Percentiles rank a stretch among this genome's conserved stretches.
Conservation (phyloP, 2,888 invertebrate species). For the Coecobrya sp. region DNA sequence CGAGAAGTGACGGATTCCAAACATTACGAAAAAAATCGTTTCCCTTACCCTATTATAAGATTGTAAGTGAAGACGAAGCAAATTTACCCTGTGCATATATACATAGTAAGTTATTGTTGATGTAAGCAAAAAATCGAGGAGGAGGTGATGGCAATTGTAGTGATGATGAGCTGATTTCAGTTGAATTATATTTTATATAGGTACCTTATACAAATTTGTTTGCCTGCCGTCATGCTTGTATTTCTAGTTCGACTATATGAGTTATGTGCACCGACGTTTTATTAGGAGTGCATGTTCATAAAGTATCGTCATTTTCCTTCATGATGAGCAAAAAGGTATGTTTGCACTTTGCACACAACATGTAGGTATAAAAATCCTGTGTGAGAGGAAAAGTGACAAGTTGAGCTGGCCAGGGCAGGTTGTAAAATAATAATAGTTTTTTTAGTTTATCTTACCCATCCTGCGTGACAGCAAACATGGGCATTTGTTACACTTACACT, state of each 20-base stretch:
- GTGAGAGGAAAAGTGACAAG: conserved; percentile 76
- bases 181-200: too few relatives aligned
- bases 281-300: conserved; percentile 66
- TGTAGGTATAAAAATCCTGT: conserved; percentile 48
- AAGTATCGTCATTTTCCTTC: conserved; percentile 56
- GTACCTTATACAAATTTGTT: too few relatives aligned
- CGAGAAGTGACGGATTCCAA: conserved; percentile 15
- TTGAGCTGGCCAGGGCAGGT: conserved; percentile 74
- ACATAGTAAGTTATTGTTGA: conserved; percentile 2
- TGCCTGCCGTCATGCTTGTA: too few relatives aligned
- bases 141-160: conserved; percentile 4
- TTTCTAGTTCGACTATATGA: conserved; percentile 24
- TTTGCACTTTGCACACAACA: conserved; percentile 11
- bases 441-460: conserved; percentile 64
- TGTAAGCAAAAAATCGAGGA: conserved; percentile 27
- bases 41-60: background rate
- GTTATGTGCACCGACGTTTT: conserved; percentile 43
- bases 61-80: too few relatives aligned
- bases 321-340: conserved; percentile 20
- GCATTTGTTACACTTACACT: conserved; percentile 76
- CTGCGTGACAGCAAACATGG: conserved; percentile 77
- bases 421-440: conserved; percentile 74
- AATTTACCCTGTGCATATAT: background rate
- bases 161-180: conserved; percentile 39
- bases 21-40: conserved; percentile 45